phyloP scores from a whole-genome alignment of 30 jellyfish, hydroid and myxozoan species.

The Aurelia aurita complex sp. Pacific region DNA sequence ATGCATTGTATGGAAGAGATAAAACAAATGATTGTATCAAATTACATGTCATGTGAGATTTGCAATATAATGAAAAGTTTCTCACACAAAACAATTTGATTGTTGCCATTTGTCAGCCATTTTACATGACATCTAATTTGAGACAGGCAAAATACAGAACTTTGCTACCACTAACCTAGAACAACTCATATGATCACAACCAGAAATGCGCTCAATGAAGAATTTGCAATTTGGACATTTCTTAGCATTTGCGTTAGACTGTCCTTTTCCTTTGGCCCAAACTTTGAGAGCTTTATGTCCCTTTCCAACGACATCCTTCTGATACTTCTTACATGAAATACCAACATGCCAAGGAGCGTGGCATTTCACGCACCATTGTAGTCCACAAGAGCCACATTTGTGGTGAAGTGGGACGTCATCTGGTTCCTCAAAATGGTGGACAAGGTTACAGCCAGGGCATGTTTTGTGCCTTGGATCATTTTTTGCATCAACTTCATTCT shows the following conservation, averaged over 20 bases:
- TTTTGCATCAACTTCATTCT: constrained; percentile 74
- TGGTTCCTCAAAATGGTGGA: constrained; percentile 41
- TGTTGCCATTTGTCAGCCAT: too few relatives aligned
- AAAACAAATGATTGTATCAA: too few relatives aligned
- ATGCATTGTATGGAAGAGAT: too few relatives aligned
- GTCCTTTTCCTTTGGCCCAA: constrained; percentile 88
- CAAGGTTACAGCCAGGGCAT: constrained; percentile 88
- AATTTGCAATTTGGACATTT: constrained; percentile 85
- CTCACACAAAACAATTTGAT: too few relatives aligned
- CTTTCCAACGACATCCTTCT: constrained; percentile 70
- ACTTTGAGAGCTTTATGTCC: constrained; percentile 79
- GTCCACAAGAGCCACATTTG: constrained; percentile 60
- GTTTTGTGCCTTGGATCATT: constrained; percentile 76
- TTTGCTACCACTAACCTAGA: constrained; percentile 43
- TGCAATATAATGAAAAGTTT: too few relatives aligned
- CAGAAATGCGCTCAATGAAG: constrained; percentile 81
- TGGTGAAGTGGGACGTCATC: constrained; percentile 47
- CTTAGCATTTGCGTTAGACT: constrained; percentile 64
- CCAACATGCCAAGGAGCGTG: constrained; percentile 93
- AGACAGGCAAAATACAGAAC: too few relatives aligned
- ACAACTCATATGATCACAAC: constrained; percentile 93
- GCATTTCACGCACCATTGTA: constrained; percentile 81
- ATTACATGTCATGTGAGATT: too few relatives aligned
- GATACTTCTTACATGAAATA: constrained; percentile 69
- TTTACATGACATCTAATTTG: neutral